phyloP scores from a whole-genome alignment of 37 sponge, comb jelly and placozoan genomes.

The Corticium candelabrum region DNA sequence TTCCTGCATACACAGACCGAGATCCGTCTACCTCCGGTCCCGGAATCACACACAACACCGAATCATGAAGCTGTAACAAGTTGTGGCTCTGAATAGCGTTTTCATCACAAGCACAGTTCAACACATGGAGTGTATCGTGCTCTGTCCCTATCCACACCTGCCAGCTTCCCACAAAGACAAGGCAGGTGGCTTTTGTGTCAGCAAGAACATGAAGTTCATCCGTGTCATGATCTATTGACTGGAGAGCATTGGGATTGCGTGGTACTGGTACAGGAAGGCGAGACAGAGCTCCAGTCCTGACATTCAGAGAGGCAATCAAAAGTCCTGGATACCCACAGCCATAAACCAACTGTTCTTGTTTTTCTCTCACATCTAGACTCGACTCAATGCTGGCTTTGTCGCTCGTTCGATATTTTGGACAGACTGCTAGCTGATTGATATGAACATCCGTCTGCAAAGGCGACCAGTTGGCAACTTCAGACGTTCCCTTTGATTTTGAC shows the following conservation, averaged over 20 bases:
- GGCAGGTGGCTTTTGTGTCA: background rate
- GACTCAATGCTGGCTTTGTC: background rate
- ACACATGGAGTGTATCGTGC: background rate
- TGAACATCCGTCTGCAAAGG: background rate
- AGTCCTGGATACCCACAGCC: background rate
- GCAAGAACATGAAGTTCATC: background rate
- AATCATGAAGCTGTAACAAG: background rate
- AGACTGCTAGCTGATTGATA: background rate
- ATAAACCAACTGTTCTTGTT: background rate
- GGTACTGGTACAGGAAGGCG: no score
- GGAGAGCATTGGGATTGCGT: background rate
- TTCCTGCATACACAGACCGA: background rate
- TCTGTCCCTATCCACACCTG: background rate
- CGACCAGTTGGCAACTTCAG: no score
- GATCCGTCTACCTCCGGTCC: background rate
- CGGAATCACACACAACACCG: background rate
- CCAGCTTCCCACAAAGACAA: background rate
- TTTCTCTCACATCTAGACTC: background rate
- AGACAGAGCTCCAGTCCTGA: background rate
- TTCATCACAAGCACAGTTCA: no score
- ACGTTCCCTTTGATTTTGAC: no score
- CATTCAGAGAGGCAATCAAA: background rate
- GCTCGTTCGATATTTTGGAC: background rate
- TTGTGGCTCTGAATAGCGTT: background rate
- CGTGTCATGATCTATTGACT: background rate